These are phyloP conservation scores for Brenthis hecate DNA, from an alignment of 2,888 invertebrate species.

Conservation along the genomic window DNA sequence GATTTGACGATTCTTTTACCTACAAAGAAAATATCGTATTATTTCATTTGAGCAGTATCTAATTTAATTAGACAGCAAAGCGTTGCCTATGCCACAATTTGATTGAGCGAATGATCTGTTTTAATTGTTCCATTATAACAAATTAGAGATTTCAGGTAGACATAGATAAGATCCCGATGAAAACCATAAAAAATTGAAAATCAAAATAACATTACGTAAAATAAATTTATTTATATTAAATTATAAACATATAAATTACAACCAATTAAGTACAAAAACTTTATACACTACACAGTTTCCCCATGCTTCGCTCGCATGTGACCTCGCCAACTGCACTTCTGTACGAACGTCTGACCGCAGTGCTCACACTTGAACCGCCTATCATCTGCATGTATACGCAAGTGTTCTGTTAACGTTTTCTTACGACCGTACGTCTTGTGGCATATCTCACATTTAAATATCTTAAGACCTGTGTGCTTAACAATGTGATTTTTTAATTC, in stretches of 20 bases:
- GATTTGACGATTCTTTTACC: conserved; percentile 34
- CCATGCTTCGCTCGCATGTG: conserved; percentile 27
- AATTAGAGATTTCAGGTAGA: too few relatives aligned
- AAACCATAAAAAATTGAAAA: too few relatives aligned
- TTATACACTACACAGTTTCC: neutral
- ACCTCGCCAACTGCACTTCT: neutral
- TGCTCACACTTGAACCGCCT: conserved; percentile 42
- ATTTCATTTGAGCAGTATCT: conserved; percentile 27
- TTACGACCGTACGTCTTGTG: conserved; percentile 52
- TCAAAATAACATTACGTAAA: neutral
- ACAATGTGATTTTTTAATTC: conserved; percentile 52
- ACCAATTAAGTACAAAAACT: conserved; percentile 5
- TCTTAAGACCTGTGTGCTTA: conserved; percentile 51
- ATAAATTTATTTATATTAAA: too few relatives aligned
- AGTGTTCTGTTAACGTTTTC: conserved; percentile 39
- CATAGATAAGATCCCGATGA: too few relatives aligned
- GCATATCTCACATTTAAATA: conserved; percentile 53
- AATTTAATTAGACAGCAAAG: too few relatives aligned
- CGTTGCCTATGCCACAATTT: too few relatives aligned
- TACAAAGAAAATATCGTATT: conserved; percentile 46
- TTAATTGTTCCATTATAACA: too few relatives aligned
- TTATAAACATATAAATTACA: neutral
- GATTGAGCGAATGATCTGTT: too few relatives aligned
- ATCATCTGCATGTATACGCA: conserved; percentile 45
- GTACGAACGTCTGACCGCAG: conserved; percentile 34